Base-by-base conservation (phyloP, 2,888 invertebrate species). In the Epirrita christyi region DNA sequence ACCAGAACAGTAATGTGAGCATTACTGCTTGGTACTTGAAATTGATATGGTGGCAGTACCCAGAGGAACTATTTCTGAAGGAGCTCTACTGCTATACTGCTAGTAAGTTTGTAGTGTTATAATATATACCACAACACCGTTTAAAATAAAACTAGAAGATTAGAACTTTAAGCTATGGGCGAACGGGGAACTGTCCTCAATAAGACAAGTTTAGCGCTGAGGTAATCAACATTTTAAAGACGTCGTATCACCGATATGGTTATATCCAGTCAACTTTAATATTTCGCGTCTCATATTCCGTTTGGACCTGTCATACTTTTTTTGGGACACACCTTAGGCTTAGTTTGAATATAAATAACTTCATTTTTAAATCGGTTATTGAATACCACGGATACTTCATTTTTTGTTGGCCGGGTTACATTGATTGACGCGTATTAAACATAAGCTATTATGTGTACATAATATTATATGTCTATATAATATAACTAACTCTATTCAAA, bases 191-290 rank as follows among this genome's bases (percentile, higher is more conserved):
- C 70, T 75, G 75, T 75, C 74, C 76, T 75, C 70, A 70, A 73
- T 76, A 71, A 74, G 69, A 78, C 73, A 70, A 67, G 73, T 78
- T 76, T 70, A 66, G 68, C 61, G 28, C 56, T 70, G 67, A 61
- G 68, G 73, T 76, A 77, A 79, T 80, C 78, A 73, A 68, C 64
- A 21, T 61, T 78, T 71, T 77, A 67, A 73, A 71, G 74, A 72
- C 61, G 63, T 62, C 70, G 67, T 61, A 63, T 61, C 56, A 67
- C 66, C 59, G 61, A 61, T 46, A 59, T 50, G 50, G 45, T 8
- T 44, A 37, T 37, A 52, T 29, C 53, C 45, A 55, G 42, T 64
- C 51, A 62, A 59, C 58, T 61, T 61, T 59, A 61, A 53, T 59
- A 59, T 61, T 63, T 63, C 27, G 45, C 48, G 3, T 40, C 52